These are phyloP conservation scores for Ichneumoninae sp. DNA, from an alignment of 2,888 invertebrate species.

Conservation along the genomic window DNA sequence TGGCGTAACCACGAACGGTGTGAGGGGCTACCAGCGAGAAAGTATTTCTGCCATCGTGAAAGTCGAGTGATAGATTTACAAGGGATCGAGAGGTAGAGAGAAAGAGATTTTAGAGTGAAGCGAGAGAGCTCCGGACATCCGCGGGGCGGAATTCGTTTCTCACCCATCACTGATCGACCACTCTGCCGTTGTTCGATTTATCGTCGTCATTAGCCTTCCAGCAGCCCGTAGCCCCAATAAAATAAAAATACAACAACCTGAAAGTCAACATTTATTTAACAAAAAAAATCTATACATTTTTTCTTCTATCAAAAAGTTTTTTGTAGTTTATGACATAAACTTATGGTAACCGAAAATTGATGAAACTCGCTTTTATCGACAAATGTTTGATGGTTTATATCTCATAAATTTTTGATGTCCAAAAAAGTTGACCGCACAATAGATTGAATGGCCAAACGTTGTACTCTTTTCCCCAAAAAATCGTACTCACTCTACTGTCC, in stretches of 20 bases:
- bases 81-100: not conserved
- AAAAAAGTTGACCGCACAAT: not conserved
- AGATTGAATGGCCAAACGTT: not conserved
- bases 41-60: slow-evolving; percentile 56
- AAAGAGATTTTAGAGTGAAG: slow-evolving; percentile 13
- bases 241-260: not conserved
- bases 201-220: not conserved
- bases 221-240: not conserved
- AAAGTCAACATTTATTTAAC: not conserved
- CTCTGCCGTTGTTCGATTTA: not conserved
- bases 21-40: slow-evolving; percentile 39
- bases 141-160: not conserved
- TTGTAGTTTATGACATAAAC: not conserved
- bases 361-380: not conserved
- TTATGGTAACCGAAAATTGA: not conserved
- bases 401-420: not conserved
- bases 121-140: slow-evolving; percentile 13
- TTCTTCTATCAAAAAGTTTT: not conserved
- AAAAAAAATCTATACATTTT: not conserved
- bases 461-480: not conserved
- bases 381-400: not conserved
- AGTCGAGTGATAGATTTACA: slow-evolving; percentile 48
- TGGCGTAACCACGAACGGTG: slow-evolving; percentile 29
- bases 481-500: not conserved
- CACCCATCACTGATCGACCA: not conserved